Evolutionary conservation across 2,797 vertebrate genomes (phyloP), one percentile per base, ranked within the genome.

Genomic region (Valencia hispanica): DNA sequence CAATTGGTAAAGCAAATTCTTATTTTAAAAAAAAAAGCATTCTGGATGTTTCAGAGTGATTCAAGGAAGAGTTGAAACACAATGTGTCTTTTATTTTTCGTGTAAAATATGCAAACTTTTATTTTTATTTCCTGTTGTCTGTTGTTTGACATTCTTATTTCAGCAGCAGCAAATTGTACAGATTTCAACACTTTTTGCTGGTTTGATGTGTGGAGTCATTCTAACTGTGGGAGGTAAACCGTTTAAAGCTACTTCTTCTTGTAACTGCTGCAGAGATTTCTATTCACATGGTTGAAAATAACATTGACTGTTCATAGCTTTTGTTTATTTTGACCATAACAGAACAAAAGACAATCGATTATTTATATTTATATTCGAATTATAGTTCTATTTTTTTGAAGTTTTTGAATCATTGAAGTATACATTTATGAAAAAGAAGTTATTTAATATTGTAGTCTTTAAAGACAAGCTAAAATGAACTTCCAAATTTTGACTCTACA

Each of bases 191-290:
- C 70, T 74, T 87, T 88, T 91, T 85, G 85, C 89, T 94, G 91
- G 68, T 92, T 82, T 91, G 82, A 81, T 85, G 80, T 84, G 88
- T 89, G 15, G 79, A 83, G 87, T 90, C 82, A 68, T 81, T 82
- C 88, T 86, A 86, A 86, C 80, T 70, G 78, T 59, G 70, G 80
- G 84, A 90, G 84, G 80, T 79, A 90, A 94, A 95, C 92, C 92
- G 90, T 95, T 95, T 95, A 93, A 94, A 95, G 93, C 93, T 93
- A 95, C 93, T 95, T 94, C 93, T 92, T 92, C 84, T 84, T 92
- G 79, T 79, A 88, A 89, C 85, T 90, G 90, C 91, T 92, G 91
- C 91, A 87, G 75, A 86, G 80, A 86, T 83, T 88, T 86, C 70
- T 86, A 79, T 88, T 88, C 81, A 87, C 87, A 86, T 76, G 89